phyloP scores from a whole-genome alignment of 2,888 invertebrate species.

The Synanthedon vespiformis region DNA sequence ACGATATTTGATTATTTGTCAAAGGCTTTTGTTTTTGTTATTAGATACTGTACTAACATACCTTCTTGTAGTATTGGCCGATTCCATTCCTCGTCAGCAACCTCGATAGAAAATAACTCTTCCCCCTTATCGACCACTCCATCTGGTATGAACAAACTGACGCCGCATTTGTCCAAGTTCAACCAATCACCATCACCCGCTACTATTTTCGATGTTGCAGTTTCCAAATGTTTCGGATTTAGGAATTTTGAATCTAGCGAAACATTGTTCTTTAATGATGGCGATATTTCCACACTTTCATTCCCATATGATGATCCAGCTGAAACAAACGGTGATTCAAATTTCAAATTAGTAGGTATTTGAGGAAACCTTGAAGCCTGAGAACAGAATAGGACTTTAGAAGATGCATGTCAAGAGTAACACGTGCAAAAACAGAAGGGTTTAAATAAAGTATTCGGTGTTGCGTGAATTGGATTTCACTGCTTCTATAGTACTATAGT shows the following conservation, averaged over 20 bases:
- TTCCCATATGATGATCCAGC: constrained; percentile 62
- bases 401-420: no score
- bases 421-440: no score
- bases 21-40: neutral
- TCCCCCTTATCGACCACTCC: constrained; percentile 86
- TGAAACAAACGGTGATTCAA: constrained; percentile 10
- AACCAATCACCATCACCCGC: constrained; percentile 73
- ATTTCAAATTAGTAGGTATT: neutral
- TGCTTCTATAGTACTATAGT: neutral
- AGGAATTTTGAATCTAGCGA: constrained; percentile 48
- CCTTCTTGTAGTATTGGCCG: constrained; percentile 85
- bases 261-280: constrained; percentile 54
- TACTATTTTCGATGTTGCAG: constrained; percentile 61
- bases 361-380: no score
- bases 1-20: neutral
- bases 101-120: constrained; percentile 88
- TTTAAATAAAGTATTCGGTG: no score
- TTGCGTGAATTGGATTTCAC: no score
- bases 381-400: no score
- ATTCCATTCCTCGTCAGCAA: constrained; percentile 91
- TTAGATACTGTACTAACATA: constrained; percentile 11
- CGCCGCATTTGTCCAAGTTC: constrained; percentile 80
- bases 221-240: constrained; percentile 33
- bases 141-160: constrained; percentile 88
- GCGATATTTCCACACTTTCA: constrained; percentile 63